Percentiles rank a stretch among this genome's conserved stretches.
phyloP scores from a whole-genome alignment of 2,888 invertebrate species.

The Lasioglossum lativentre region DNA sequence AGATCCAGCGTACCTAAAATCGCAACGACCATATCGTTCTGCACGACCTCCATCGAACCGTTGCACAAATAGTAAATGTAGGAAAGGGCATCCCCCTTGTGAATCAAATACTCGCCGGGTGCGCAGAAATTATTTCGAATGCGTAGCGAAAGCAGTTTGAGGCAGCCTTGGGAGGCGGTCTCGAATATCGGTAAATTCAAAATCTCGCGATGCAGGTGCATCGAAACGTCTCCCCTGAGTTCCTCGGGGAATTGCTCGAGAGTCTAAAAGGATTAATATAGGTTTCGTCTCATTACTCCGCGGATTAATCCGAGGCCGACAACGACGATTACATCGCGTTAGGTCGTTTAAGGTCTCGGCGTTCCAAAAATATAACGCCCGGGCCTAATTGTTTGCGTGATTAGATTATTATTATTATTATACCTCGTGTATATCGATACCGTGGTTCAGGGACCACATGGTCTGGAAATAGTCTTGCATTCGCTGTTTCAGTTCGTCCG shows the following conservation, averaged over 20 bases:
- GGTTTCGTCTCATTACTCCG: slow-evolving; percentile 4
- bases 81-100: slow-evolving; percentile 96
- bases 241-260: slow-evolving; percentile 98
- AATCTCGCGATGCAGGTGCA: slow-evolving; percentile 98
- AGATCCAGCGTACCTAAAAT: slow-evolving; percentile 92
- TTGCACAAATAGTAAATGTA: slow-evolving; percentile 98
- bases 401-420: slow-evolving; percentile 8
- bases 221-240: slow-evolving; percentile 96
- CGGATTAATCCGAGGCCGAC: not conserved
- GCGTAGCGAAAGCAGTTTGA: slow-evolving; percentile 96
- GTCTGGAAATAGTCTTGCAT: slow-evolving; percentile 99
- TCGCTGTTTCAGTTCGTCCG: slow-evolving; percentile 96
- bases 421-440: slow-evolving; percentile 98
- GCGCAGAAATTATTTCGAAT: slow-evolving; percentile 98
- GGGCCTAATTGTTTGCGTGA: slow-evolving; percentile 7
- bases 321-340: not conserved
- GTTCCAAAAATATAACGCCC: not conserved
- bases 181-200: slow-evolving; percentile 97
- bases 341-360: not conserved
- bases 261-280: slow-evolving; percentile 88
- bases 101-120: slow-evolving; percentile 97
- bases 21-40: slow-evolving; percentile 98
- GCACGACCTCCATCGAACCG: slow-evolving; percentile 98
- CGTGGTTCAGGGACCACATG: slow-evolving; percentile 98
- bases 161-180: slow-evolving; percentile 96